Evolutionary conservation across 2,113 vertebrate genomes (phyloP).

Genomic region (Copsychus sechellarum): DNA sequence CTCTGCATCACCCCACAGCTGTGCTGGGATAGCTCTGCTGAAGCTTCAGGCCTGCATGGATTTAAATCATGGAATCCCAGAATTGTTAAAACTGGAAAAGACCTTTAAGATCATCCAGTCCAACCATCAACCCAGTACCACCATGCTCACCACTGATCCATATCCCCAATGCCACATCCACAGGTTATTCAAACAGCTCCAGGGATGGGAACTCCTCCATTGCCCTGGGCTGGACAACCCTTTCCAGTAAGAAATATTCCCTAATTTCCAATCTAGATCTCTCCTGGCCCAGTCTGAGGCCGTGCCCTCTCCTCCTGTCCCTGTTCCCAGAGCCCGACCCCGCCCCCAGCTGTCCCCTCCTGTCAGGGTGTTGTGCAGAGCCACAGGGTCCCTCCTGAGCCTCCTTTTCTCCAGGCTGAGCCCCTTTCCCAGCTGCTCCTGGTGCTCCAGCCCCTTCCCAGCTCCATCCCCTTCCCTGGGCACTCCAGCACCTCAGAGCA

Average conservation of each 20-base stretch:
- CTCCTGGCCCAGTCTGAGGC: background rate
- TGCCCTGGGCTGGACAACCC: background rate
- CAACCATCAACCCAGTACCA: background rate
- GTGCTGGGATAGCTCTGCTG: background rate
- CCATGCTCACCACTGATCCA: background rate
- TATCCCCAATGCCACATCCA: background rate
- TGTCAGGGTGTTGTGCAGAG: background rate
- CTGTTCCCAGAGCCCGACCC: too few species aligned
- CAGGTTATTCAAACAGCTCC: background rate
- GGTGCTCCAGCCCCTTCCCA: too few species aligned
- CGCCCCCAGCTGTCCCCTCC: background rate
- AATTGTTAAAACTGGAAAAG: background rate
- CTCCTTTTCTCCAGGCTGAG: background rate
- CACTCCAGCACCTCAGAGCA: background rate
- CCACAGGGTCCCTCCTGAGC: background rate
- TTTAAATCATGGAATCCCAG: background rate
- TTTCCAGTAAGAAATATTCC: background rate
- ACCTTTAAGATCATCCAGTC: background rate
- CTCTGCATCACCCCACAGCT: background rate
- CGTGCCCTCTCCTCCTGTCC: background rate
- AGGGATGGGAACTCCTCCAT: background rate
- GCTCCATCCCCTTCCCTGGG: background rate
- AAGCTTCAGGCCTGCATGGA: background rate
- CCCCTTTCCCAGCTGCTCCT: background rate
- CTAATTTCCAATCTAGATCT: fast-evolving